Evolutionary conservation across 2,113 vertebrate species (phyloP).

Genomic region (Calyptomena viridis): DNA sequence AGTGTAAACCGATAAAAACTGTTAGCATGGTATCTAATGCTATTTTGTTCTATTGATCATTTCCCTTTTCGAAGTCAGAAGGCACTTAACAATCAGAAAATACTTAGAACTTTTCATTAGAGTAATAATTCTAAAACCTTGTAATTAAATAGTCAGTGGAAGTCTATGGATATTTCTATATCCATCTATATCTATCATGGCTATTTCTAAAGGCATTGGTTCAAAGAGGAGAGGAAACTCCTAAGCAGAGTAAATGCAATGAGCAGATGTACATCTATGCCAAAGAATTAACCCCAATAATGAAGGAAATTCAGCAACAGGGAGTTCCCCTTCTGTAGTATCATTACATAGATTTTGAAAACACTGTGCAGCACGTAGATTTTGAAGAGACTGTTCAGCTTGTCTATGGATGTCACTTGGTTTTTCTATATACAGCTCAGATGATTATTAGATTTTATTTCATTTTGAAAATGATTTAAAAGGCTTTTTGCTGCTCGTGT

Average conservation of each 20-base stretch:
- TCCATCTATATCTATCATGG: too few relatives aligned
- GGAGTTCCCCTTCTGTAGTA: background rate
- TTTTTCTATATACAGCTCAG: background rate
- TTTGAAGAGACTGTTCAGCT: background rate
- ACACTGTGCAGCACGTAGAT: background rate
- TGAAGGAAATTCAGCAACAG: background rate
- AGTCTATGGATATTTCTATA: too few relatives aligned
- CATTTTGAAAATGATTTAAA: background rate
- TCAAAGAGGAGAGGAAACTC: background rate
- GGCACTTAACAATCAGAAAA: background rate
- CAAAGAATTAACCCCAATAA: background rate
- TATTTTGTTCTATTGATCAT: background rate
- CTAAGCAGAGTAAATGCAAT: background rate
- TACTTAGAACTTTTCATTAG: background rate
- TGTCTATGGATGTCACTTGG: background rate
- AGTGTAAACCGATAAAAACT: background rate
- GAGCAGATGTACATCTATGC: background rate
- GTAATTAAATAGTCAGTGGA: background rate
- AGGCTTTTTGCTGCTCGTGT: background rate
- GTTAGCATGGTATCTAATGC: background rate
- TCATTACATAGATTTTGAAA: background rate
- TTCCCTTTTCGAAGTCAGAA: background rate
- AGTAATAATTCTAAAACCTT: background rate
- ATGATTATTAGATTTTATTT: background rate
- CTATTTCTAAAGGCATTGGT: background rate